Evolutionary conservation across 2,113 vertebrate genomes (phyloP), one percentile per base, ranked within the genome.

Genomic region (Callithrix jacchus): DNA sequence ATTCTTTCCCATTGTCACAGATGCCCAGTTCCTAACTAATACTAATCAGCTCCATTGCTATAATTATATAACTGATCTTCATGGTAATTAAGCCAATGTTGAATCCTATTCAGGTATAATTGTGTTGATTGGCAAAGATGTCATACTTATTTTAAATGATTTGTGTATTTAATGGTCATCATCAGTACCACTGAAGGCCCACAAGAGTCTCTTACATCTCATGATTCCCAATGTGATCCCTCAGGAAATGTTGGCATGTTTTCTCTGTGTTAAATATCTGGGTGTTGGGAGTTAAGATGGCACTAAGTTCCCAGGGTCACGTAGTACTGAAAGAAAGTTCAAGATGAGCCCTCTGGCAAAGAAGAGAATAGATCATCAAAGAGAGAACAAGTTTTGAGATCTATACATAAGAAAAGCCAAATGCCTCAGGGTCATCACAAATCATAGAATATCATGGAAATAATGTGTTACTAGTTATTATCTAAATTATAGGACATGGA

Each of bases 301-400:
- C 70, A 27, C 7, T 64, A 64, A 4, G 13, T 54, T 90, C 40
- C 45, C 20, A 91, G 71, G 0, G 30, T 87, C 42, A 49, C 16
- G 2, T 61, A 66, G 10, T 52, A 14, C 23, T 89, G 49, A 92
- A 80, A 92, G 71, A 85, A 37, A 45, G 92, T 83, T 96, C n/a
- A 87, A 83, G n/a, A 79, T 87, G n/a, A 68, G 13, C 42, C 42
- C 23, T 68, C 94, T 74, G 35, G 52, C 7, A 94, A 84, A 61
- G 47, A 70, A 76, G 23, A 71, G 25, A 86, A 37, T 14, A 89
- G 35, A 61, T 66, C 37, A 83, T 74, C 12, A 58, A 87, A 95
- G 91, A 93, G 45, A 89, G 35, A 93, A 83, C 3, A 73, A n/a
- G 11, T 76, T 88, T 94, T 96, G 64, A 83, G 25, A 93, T 25